These are phyloP conservation scores for Allenopithecus nigroviridis DNA, from an alignment of 2,797 vertebrate genomes.

Conservation along the genomic window DNA sequence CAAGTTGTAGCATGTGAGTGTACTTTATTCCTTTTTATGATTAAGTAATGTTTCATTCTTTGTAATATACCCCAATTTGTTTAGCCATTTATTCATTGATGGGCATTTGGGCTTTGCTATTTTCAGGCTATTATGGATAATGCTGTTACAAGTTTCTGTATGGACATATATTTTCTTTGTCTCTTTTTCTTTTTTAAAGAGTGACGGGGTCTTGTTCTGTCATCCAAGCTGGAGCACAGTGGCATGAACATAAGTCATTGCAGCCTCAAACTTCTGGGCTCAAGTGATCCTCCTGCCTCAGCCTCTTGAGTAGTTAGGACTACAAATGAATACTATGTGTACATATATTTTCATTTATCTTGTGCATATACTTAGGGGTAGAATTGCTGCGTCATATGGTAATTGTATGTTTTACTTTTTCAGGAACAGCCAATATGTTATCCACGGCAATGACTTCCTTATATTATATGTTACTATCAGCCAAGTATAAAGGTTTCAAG, in stretches of 20 bases:
- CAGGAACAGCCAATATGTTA: background rate
- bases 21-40: background rate
- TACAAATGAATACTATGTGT: too few species aligned
- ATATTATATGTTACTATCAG: background rate
- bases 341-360: background rate
- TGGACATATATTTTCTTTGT: background rate
- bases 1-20: background rate
- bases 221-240: too few species aligned
- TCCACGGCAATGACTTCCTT: background rate
- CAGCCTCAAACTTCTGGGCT: too few species aligned
- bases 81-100: background rate
- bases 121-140: background rate
- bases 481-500: background rate
- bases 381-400: background rate
- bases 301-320: too few species aligned
- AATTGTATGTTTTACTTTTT: conserved; percentile 6
- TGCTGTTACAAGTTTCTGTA: background rate
- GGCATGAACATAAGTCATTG: too few species aligned
- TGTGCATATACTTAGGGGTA: background rate
- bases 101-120: conserved; percentile 1
- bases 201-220: too few species aligned
- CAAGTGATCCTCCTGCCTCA: too few species aligned
- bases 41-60: background rate
- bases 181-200: too few species aligned
- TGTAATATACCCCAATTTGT: background rate